These are phyloP conservation scores for Cylas formicarius DNA, from an alignment of 1,140 invertebrate species.

Conservation along the genomic window DNA sequence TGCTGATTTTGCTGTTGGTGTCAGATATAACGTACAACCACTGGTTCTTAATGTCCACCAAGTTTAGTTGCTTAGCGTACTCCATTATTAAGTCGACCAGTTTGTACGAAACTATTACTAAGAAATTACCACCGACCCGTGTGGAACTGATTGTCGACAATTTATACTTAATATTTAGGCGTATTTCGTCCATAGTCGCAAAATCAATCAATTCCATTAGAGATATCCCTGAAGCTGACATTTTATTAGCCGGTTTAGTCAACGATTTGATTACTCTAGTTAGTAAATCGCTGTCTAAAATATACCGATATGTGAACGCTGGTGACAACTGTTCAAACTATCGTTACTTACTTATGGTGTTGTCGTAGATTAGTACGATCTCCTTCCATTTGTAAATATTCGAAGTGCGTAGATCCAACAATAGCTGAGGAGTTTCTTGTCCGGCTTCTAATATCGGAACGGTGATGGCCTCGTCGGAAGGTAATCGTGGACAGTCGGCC, in stretches of 20 bases:
- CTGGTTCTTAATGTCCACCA: conserved; percentile 64
- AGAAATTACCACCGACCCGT: conserved; percentile 42
- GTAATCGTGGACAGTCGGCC: conserved; percentile 64
- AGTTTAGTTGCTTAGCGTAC: conserved; percentile 53
- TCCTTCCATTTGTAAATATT: conserved; percentile 60
- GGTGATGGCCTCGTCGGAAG: conserved; percentile 55
- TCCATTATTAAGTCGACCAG: conserved; percentile 54
- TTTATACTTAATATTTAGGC: conserved; percentile 45
- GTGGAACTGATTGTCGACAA: conserved; percentile 47
- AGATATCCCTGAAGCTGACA: conserved; percentile 46
- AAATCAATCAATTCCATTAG: conserved; percentile 50
- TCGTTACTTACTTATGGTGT: conserved; percentile 55
- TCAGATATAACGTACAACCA: conserved; percentile 74
- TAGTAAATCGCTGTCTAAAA: conserved; percentile 53
- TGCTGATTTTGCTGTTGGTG: conserved; percentile 42
- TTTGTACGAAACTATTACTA: conserved; percentile 40
- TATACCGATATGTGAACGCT: not conserved
- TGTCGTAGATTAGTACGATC: conserved; percentile 61
- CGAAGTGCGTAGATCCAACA: conserved; percentile 60
- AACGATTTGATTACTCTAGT: conserved; percentile 52
- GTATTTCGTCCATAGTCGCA: conserved; percentile 39
- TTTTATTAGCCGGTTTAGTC: conserved; percentile 43
- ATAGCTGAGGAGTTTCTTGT: conserved; percentile 64
- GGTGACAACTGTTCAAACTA: conserved; percentile 3
- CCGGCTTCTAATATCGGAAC: conserved; percentile 57